Percentiles rank a stretch among this genome's conserved stretches.
Evolutionary conservation across 2,113 vertebrate species (phyloP).

Genomic region (Lanius ludovicianus): DNA sequence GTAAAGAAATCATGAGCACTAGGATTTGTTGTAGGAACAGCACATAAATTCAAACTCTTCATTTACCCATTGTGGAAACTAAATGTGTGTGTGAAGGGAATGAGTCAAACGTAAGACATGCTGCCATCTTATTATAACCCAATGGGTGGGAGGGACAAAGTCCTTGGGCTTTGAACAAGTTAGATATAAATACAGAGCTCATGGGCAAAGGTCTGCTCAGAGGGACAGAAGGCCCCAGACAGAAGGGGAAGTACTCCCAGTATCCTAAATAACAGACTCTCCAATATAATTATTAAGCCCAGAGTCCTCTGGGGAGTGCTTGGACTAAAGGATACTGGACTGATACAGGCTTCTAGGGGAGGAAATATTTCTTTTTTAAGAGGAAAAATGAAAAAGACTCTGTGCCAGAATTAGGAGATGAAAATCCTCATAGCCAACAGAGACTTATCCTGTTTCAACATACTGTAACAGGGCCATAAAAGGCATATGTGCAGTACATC

Average conservation of each 20-base stretch:
- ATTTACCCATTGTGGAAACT: neutral
- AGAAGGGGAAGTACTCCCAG: neutral
- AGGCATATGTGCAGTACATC: neutral
- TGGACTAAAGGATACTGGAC: neutral
- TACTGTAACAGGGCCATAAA: neutral
- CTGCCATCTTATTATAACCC: slow-evolving; percentile 18
- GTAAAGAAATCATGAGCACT: neutral
- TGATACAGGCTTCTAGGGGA: neutral
- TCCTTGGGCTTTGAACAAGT: slow-evolving; percentile 20
- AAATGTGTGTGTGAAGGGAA: neutral
- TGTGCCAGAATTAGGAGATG: neutral
- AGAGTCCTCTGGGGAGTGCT: neutral
- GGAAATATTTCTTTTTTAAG: neutral
- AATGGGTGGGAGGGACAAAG: slow-evolving; percentile 4
- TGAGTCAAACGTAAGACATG: slow-evolving; percentile 27
- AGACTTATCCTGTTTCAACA: neutral
- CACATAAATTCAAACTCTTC: neutral
- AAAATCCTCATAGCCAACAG: neutral
- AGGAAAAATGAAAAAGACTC: neutral
- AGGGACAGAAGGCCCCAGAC: neutral
- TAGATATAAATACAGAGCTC: slow-evolving; percentile 22
- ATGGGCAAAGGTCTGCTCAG: neutral
- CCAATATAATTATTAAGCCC: neutral
- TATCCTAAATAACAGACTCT: neutral
- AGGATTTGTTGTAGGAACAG: neutral